phyloP scores from a whole-genome alignment of 2,113 vertebrate species.

The Colius striatus region DNA sequence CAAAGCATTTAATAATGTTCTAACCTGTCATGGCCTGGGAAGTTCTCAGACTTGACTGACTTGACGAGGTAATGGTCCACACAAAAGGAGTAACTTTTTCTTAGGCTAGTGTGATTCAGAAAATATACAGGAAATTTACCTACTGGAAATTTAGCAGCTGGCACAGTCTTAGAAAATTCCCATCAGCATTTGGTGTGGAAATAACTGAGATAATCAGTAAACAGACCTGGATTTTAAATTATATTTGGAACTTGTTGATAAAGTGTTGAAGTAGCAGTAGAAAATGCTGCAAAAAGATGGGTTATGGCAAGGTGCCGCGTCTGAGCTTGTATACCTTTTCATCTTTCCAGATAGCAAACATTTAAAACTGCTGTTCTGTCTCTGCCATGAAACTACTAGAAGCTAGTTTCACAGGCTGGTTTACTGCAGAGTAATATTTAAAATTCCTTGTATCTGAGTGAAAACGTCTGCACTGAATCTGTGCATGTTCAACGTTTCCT shows the following conservation, averaged over 20 bases:
- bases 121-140: not conserved
- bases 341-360: not conserved
- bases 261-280: accelerated
- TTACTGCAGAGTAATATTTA: not conserved
- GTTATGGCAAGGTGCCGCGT: not conserved
- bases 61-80: accelerated
- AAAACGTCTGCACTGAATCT: not conserved
- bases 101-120: not conserved
- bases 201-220: not conserved
- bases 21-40: not conserved
- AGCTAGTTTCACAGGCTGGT: not conserved
- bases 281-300: not conserved
- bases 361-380: not conserved
- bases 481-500: not conserved
- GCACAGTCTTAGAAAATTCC: not conserved
- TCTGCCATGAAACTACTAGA: not conserved
- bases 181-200: not conserved
- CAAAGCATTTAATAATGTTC: not conserved
- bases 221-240: not conserved
- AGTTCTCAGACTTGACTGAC: not conserved
- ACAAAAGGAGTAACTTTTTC: not conserved
- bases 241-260: not conserved
- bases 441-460: not conserved
- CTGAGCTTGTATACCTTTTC: not conserved
- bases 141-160: not conserved